A percentile compares a stretch with the other conserved stretches of the same genome.
Evolutionary conservation across 2,797 vertebrate genomes (phyloP).

Genomic region (Emys orbicularis): DNA sequence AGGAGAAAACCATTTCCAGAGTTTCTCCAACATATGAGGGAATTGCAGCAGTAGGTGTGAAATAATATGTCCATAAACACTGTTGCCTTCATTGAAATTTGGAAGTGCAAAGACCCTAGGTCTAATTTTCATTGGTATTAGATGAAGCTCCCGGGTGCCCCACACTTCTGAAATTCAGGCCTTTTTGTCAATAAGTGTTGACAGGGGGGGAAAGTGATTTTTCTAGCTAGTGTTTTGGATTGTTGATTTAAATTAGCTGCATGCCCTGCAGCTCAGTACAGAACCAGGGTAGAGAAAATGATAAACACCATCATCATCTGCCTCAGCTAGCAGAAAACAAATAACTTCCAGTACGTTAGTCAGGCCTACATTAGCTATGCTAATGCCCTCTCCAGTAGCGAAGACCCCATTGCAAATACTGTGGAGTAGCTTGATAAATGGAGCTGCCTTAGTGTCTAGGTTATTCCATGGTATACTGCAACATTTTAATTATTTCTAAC

Average conservation of each 20-base stretch:
- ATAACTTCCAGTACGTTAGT: not conserved
- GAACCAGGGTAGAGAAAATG: not conserved
- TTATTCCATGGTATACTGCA: not conserved
- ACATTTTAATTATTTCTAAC: not conserved
- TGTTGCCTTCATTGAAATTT: fast-evolving
- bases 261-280: not conserved
- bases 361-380: not conserved
- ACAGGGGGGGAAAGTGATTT: not conserved
- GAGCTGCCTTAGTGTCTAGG: not conserved
- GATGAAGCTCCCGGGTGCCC: not conserved
- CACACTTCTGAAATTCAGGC: not conserved
- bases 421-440: not conserved
- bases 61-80: fast-evolving
- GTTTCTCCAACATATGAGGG: fast-evolving
- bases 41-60: fast-evolving
- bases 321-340: not conserved
- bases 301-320: not conserved
- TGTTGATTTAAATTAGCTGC: not conserved
- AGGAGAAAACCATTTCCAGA: not conserved
- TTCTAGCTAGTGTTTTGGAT: not conserved
- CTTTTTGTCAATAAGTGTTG: not conserved
- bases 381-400: not conserved
- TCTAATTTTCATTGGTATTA: not conserved
- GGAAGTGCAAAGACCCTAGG: not conserved
- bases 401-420: not conserved